Evolutionary conservation across 2,113 vertebrate genomes (phyloP).

Genomic region (Cheirogaleus medius): DNA sequence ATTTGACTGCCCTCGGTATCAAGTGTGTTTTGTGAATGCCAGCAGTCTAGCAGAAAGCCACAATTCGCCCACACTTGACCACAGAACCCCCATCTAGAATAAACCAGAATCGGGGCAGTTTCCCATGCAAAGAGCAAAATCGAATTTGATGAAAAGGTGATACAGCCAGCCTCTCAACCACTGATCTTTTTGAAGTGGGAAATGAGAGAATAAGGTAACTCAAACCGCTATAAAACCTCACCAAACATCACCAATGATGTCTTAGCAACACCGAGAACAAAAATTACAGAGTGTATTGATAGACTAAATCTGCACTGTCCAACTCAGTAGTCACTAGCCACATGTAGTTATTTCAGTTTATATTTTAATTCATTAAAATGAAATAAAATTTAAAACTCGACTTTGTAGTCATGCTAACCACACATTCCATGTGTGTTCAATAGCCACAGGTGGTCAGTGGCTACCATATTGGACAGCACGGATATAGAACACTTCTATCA

Average conservation of each 20-base stretch:
- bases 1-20: conserved; percentile 39
- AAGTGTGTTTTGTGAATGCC: conserved; percentile 6
- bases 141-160: not conserved
- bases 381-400: not conserved
- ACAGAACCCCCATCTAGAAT: not conserved
- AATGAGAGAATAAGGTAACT: not conserved
- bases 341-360: not conserved
- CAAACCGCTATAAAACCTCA: not conserved
- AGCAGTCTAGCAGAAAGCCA: not conserved
- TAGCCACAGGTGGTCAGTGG: too few species aligned
- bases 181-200: not conserved
- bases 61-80: not conserved
- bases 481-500: not conserved
- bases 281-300: not conserved
- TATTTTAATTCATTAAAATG: not conserved
- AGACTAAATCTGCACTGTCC: not conserved
- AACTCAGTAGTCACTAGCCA: not conserved
- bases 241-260: not conserved
- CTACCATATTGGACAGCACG: not conserved
- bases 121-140: not conserved
- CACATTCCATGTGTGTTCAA: too few species aligned
- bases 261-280: not conserved
- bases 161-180: not conserved
- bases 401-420: not conserved
- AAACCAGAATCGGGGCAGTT: not conserved